Evolutionary conservation across 2,113 vertebrate species (phyloP).

Genomic region (Gambusia holbrooki): DNA sequence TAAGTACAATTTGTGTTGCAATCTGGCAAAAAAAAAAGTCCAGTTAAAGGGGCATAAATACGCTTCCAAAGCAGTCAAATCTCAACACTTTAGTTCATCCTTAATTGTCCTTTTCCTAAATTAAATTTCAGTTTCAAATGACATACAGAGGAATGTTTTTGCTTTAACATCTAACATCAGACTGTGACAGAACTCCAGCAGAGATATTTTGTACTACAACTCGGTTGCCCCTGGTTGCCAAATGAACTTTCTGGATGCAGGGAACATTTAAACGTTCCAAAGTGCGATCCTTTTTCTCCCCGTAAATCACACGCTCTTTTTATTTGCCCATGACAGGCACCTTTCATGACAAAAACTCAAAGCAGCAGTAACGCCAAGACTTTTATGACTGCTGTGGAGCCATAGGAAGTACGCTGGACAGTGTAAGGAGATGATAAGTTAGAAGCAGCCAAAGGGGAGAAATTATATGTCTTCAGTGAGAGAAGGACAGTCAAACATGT

Average conservation of each 20-base stretch:
- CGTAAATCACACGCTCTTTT: constrained; percentile 30
- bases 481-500: constrained; percentile 36
- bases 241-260: constrained; percentile 42
- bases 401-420: constrained; percentile 42
- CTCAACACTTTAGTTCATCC: constrained; percentile 11
- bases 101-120: constrained; percentile 8
- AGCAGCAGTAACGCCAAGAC: constrained; percentile 37
- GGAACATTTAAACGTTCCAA: constrained; percentile 27
- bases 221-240: constrained; percentile 49
- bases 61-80: not conserved
- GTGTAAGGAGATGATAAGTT: constrained; percentile 49
- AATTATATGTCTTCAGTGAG: constrained; percentile 44
- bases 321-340: constrained; percentile 48
- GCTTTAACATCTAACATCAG: constrained; percentile 37
- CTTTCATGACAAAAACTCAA: constrained; percentile 51
- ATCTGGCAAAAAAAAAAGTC: not conserved
- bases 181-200: constrained; percentile 48
- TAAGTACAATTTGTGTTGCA: not conserved
- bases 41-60: not conserved
- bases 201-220: constrained; percentile 59
- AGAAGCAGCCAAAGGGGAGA: constrained; percentile 45
- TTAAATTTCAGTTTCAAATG: constrained; percentile 8
- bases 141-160: constrained; percentile 8
- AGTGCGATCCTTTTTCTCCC: constrained; percentile 48
- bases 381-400: constrained; percentile 43